These are phyloP conservation scores for Sesia bembeciformis DNA, from an alignment of 2,888 invertebrate species.

Conservation along the genomic window DNA sequence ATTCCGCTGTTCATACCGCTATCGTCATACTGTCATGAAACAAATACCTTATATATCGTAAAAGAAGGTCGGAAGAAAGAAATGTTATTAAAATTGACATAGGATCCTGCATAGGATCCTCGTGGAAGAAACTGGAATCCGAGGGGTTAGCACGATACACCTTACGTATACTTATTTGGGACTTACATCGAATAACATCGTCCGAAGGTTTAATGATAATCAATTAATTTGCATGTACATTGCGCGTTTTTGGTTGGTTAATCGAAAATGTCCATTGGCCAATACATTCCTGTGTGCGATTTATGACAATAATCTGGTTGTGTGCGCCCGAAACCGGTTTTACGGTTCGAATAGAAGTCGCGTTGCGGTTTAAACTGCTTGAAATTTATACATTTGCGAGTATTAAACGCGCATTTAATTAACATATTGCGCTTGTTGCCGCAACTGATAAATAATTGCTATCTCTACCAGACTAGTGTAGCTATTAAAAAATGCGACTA, in stretches of 20 bases:
- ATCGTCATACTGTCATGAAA: too few relatives aligned
- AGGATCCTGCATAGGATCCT: conserved; percentile 1
- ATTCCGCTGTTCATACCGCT: too few relatives aligned
- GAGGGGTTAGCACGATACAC: neutral
- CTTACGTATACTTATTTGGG: neutral
- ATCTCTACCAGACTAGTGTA: neutral
- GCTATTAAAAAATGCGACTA: neutral
- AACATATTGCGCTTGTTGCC: neutral
- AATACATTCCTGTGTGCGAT: conserved; percentile 32
- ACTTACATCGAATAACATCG: neutral
- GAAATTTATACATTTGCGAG: conserved; percentile 26
- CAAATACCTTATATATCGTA: too few relatives aligned
- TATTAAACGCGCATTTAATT: conserved; percentile 7
- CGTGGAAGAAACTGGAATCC: neutral
- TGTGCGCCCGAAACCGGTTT: conserved; percentile 41
- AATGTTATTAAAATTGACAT: neutral
- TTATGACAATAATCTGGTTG: conserved; percentile 60
- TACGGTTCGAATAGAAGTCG: conserved; percentile 40
- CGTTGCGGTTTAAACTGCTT: conserved; percentile 36
- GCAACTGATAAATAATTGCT: neutral
- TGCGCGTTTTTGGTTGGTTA: conserved; percentile 36
- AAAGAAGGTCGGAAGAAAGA: neutral
- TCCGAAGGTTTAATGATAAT: neutral
- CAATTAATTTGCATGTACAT: conserved; percentile 43
- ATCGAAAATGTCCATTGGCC: conserved; percentile 43